Evolutionary conservation across 2,797 vertebrate species (phyloP), one percentile per base, ranked within the genome.

Genomic region (Diceros bicornis): DNA sequence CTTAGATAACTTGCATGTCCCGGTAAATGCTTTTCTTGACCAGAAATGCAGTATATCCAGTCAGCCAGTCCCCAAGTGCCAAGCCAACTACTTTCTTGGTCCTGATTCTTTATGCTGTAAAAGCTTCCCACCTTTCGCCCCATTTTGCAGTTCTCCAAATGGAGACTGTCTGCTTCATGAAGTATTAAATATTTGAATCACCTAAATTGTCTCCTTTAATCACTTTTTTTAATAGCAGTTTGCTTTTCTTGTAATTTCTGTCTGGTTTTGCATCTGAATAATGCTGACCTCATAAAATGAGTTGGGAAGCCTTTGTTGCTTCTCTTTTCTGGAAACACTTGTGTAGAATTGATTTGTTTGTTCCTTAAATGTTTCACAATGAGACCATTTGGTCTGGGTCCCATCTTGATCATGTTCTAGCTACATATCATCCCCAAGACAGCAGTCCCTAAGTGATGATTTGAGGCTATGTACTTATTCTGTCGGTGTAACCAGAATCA

Each of bases 241-340:
- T n/a, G 23, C 21, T 91, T 81, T 71, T 86, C 44, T 57, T 89
- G 50, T 95, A 50, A 72, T 89, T 96, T 69, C 12, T 71, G 10
- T 83, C 47, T 34, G 7, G 6, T 25, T 83, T 88, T 93, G 50
- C 41, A 41, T 89, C 32, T 83, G 27, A n/a, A 61, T 85, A 52
- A 96, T 55, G 66, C 52, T 34, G 29, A 57, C 44, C 18, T 79
- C 81, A 59, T 52, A 32, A 75, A 66, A 25, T 66, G 20, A 44
- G 20, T 66, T 64, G 71, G 71, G 27, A 88, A 88, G 57, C 16
- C 25, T 21, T 90, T 74, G 74, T 64, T 64, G 57, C 25, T 34
- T 69, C n/a, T 77, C 0, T 84, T 69, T 84, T 83, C 62, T 89
- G 55, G 77, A 84, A 92, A 92, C 25, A 2, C 20, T 79, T 72